Base-by-base conservation (phyloP, 2,113 vertebrate species). In the Triplophysa rosa region DNA sequence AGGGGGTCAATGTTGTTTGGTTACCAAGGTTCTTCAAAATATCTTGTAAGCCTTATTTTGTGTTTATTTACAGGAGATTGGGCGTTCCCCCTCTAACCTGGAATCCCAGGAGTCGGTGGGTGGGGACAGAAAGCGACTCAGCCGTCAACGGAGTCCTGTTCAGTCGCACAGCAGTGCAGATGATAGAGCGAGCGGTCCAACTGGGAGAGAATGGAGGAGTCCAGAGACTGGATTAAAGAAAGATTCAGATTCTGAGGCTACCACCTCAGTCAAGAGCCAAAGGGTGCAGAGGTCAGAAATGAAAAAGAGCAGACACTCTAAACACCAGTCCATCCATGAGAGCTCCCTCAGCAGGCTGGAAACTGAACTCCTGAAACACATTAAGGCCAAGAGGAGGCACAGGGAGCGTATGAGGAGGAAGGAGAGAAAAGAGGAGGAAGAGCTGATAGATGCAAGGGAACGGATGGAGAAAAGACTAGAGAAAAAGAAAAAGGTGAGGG, bases 401-500 rank as follows among this genome's bases (percentile, higher is more conserved):
- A 83, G 84, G 56, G 86, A 85, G 4, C 88, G 85, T 78, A 76
- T 78, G 37, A 65, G 82, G 49, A 90, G 87, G 70, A 88, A 87
- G 49, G 77, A 83, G 9, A 86, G 82, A 17, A 33, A 72, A 49
- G 77, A 19, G 40, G 33, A 86, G 81, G 76, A 80, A 19, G 21
- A 79, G 45, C 19, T 76, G 72, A 70, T 29, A 8, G 81, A 80
- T 23, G 24, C 49, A 58, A 73, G 49, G 23, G 83, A 79, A 66
- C 68, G 11, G 10, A 87, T 84, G 29, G 83, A 77, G 4, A 67
- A 64, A 67, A 79, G 71, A 65, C 58, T 67, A 29, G 74, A 83
- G 52, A 91, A 87, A 78, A 87, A 83, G 62, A 85, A 85, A 29
- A 90, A 87, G 80, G 91, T 86, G 80, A 89, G 87, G 67, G 87